Evolutionary conservation across 2,113 vertebrate genomes (phyloP), one percentile per base, ranked within the genome.

Genomic region (Xyliphius kryptos): DNA sequence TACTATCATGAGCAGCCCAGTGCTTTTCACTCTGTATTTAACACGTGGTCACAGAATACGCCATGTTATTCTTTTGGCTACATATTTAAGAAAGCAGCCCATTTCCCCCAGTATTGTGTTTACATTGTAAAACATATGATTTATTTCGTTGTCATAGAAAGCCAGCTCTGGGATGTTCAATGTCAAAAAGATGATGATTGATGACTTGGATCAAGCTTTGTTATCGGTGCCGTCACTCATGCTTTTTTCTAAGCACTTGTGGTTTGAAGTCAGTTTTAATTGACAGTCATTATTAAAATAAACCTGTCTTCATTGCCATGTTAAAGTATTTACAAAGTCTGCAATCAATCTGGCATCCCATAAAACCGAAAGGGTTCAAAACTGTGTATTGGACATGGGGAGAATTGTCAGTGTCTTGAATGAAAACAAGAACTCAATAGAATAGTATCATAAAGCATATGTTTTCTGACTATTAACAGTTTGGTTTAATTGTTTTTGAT

Each of bases 131-230:
- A 32, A 61, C 32, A 32, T 22, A 67, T 9, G 19, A 48, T 50
- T 26, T 41, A 50, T 41, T 41, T 57, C 5, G n/a, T 22, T 56
- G 19, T 40, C 48, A 9, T 32, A 56, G 56, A 37, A 57, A 14
- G 40, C 19, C 41, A 47, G 17, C 9, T 26, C 44, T 65, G 26
- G 13, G 26, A 61, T 21, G 32, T 60, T 47, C 32, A 44, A 40
- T 21, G 41, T 32, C 50, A 53, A 40, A 61, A 58, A 60, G 59
- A 72, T 68, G 56, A 55, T 72, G 70, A 72, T 67, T 72, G 70
- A 72, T 72, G 66, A 72, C 66, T 72, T 41, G 20, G 66, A 68
- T 72, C 66, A 61, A 26, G 32, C 58, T 68, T 22, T 59, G 61
- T 72, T 68, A 72, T 21, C 22, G 48, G 63, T 15, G 14, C 61